Evolutionary conservation across 1,140 invertebrate genomes (phyloP).

Genomic region (Vanessa atalanta): DNA sequence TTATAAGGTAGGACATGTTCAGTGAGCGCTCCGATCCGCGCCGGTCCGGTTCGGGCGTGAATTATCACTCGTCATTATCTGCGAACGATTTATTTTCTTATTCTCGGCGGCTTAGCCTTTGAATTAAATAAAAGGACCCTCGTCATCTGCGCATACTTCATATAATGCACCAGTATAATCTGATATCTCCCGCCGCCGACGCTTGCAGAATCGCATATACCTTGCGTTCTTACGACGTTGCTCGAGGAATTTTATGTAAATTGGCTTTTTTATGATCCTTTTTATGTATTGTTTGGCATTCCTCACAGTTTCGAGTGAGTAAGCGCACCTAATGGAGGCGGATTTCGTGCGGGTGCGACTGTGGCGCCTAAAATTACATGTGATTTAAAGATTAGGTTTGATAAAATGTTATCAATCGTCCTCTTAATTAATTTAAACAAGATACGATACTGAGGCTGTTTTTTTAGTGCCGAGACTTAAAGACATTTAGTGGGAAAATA

Average conservation of each 20-base stretch:
- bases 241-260: slow-evolving; percentile 64
- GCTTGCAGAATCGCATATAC: slow-evolving; percentile 42
- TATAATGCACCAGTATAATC: slow-evolving; percentile 40
- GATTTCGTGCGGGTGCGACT: slow-evolving; percentile 17
- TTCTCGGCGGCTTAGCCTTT: slow-evolving; percentile 61
- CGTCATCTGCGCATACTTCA: slow-evolving; percentile 34
- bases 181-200: slow-evolving; percentile 46
- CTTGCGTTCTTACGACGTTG: slow-evolving; percentile 41
- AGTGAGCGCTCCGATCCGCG: slow-evolving; percentile 25
- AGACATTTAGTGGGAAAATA: slow-evolving; percentile 4
- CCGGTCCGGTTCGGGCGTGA: slow-evolving; percentile 49
- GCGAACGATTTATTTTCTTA: slow-evolving; percentile 59
- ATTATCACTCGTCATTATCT: slow-evolving; percentile 71
- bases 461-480: not conserved
- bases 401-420: slow-evolving; percentile 15
- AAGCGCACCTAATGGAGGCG: slow-evolving; percentile 47
- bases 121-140: slow-evolving; percentile 65
- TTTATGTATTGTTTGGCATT: slow-evolving; percentile 46
- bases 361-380: slow-evolving; percentile 17
- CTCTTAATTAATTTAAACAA: slow-evolving; percentile 25
- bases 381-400: slow-evolving; percentile 3
- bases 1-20: slow-evolving; percentile 44
- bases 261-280: slow-evolving; percentile 45
- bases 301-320: slow-evolving; percentile 40
- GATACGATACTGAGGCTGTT: not conserved